Conservation (phyloP, 1,140 invertebrate genomes). For the Ptiloglossa arizonensis region DNA sequence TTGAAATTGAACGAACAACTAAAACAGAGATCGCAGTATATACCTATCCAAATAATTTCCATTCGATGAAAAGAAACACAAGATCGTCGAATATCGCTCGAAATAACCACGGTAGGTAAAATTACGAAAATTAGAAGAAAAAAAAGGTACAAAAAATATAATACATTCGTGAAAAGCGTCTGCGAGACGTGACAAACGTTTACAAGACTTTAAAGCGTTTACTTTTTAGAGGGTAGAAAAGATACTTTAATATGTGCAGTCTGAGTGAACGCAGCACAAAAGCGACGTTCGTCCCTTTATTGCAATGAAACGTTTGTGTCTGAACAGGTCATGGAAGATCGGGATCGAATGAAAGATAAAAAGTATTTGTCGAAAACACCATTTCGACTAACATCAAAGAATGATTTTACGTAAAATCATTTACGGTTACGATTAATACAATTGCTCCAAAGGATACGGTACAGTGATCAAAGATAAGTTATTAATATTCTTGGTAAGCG, state of each 20-base stretch:
- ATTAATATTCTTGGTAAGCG: too few species aligned
- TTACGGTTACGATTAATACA: too few species aligned
- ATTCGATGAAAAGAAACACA: too few species aligned
- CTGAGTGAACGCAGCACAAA: slow-evolving; percentile 20
- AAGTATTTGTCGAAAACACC: not conserved
- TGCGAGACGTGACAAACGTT: slow-evolving; percentile 6
- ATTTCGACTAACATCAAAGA: not conserved
- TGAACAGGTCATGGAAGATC: not conserved
- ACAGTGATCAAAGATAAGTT: too few species aligned
- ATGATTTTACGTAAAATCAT: not conserved
- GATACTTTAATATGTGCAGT: slow-evolving; percentile 29
- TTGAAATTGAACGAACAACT: too few species aligned
- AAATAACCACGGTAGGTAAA: too few species aligned
- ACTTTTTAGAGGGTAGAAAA: slow-evolving; percentile 36
- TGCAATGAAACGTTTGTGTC: slow-evolving; percentile 26
- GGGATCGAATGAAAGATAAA: not conserved
- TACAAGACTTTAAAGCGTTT: slow-evolving; percentile 14
- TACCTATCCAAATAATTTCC: too few species aligned
- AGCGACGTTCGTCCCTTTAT: slow-evolving; percentile 5
- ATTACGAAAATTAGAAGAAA: not conserved
- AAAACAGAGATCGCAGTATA: too few species aligned
- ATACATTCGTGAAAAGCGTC: slow-evolving; percentile 9
- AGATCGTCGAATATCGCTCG: too few species aligned
- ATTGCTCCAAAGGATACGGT: too few species aligned
- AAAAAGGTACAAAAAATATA: not conserved